Base-by-base conservation (phyloP, 2,113 vertebrate species). In the Larimichthys polyactis region DNA sequence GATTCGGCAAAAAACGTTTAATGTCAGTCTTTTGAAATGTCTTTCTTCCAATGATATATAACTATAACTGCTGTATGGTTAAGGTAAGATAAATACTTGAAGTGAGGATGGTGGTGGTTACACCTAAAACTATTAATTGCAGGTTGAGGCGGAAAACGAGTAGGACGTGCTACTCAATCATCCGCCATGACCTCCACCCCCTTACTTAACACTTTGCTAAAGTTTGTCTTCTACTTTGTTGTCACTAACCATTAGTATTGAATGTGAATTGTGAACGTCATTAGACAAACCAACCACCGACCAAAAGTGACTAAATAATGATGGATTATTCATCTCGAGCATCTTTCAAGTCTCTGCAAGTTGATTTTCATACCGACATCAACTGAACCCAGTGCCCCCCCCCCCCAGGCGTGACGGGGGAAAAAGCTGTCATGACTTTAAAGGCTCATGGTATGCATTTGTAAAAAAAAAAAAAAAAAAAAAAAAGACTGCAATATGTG, bases 401-500 rank as follows among this genome's bases (percentile, higher is more conserved):
- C 32, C 19, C 49, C 29, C 27, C 48, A 1, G 36, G 11, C 17
- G 8, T 22, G 22, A 73, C 11, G 2, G 7, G 22, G 22, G 12
- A 49, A 22, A 46, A 80, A 40, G 20, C 17, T 36, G 65, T 20
- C 0, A 29, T n/a, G 15, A 46, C 22, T 66, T 51, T 22, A 11
- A 71, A 71, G 67, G 16, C 16, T 6, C 10, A 7, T 49, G 16
- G 20, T 49, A 22, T 54, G 68, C 5, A 22, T 59, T 55, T 62
- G 20, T 12, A 14, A 60, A 54, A 29, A 65, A 57, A 5, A 67
- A n/a, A 27, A 14, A 60, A 54, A 29, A 65, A 57, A 5, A 67
- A n/a, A 27, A 27, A 27, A 51, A 67, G 19, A 40, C 36, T 70
- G 24, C 16, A 46, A 76, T 65, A 40, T 66, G 67, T 62, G 71